Conservation (phyloP, 92 coral and sea anemone species). For the Heliopora coerulea region DNA sequence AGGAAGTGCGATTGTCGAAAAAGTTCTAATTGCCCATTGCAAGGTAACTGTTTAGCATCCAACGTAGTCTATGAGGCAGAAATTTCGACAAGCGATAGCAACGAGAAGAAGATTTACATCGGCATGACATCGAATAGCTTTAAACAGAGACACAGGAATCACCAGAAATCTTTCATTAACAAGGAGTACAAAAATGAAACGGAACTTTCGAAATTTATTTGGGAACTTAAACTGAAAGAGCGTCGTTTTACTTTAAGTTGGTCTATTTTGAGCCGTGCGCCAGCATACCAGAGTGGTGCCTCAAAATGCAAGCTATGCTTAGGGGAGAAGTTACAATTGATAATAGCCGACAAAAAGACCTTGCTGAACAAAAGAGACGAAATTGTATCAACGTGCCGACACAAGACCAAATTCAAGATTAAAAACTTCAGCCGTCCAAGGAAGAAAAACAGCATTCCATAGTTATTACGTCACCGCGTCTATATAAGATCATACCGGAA, state of each 20-base stretch:
- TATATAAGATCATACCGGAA: no score
- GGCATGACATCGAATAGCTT: constrained; percentile 33
- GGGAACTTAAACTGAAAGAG: not conserved
- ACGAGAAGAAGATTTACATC: constrained; percentile 12
- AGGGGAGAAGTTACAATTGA: not conserved
- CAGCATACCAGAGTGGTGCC: not conserved
- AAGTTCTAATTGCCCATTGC: constrained; percentile 5
- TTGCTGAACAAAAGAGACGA: not conserved
- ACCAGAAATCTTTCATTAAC: constrained; percentile 20
- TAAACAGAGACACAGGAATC: constrained; percentile 25
- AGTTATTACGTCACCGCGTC: no score
- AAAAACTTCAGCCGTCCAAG: no score
- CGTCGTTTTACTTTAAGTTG: not conserved
- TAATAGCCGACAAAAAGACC: not conserved
- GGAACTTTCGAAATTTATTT: constrained; percentile 4
- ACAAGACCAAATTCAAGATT: not conserved
- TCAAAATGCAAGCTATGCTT: not conserved
- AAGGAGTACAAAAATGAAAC: constrained; percentile 3
- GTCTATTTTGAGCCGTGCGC: not conserved
- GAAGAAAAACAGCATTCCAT: no score
- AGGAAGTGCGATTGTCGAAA: constrained; percentile 24
- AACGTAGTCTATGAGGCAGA: constrained; percentile 21
- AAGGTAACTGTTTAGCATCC: constrained; percentile 2
- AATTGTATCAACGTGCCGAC: not conserved
- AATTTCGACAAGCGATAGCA: not conserved